These are phyloP conservation scores for Globia sparganii DNA, from an alignment of 2,888 invertebrate genomes.

Conservation along the genomic window DNA sequence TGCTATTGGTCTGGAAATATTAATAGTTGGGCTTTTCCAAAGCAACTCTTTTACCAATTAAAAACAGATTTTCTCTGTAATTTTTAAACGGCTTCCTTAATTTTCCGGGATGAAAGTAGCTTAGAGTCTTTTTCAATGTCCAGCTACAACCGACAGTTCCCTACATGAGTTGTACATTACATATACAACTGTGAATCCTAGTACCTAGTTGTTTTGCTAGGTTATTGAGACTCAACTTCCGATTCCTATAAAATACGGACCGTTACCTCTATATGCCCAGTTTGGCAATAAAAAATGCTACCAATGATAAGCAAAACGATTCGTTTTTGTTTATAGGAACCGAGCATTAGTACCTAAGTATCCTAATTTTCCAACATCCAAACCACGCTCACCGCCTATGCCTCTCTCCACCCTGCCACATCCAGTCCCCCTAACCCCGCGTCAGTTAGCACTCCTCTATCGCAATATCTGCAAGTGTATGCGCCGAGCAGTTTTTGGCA, in stretches of 20 bases:
- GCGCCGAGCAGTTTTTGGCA: slow-evolving; percentile 78
- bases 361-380: not conserved
- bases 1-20: not conserved
- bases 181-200: no score
- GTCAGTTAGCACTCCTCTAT: slow-evolving; percentile 62
- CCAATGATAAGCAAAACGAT: no score
- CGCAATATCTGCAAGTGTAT: slow-evolving; percentile 77
- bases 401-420: slow-evolving; percentile 16
- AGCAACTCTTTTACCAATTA: not conserved
- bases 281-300: no score
- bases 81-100: not conserved
- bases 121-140: not conserved
- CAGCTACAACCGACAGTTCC: not conserved
- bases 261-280: no score
- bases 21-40: not conserved
- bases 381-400: slow-evolving; percentile 11
- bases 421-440: slow-evolving; percentile 49
- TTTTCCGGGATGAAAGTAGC: not conserved
- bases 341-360: not conserved
- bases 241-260: no score
- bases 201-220: not conserved
- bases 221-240: not conserved
- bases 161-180: not conserved
- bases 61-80: accelerated
- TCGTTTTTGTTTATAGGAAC: no score